Percentiles rank a stretch among this genome's conserved stretches.
phyloP scores from a whole-genome alignment of 2,888 invertebrate genomes.

The Stratiomys singularior region DNA sequence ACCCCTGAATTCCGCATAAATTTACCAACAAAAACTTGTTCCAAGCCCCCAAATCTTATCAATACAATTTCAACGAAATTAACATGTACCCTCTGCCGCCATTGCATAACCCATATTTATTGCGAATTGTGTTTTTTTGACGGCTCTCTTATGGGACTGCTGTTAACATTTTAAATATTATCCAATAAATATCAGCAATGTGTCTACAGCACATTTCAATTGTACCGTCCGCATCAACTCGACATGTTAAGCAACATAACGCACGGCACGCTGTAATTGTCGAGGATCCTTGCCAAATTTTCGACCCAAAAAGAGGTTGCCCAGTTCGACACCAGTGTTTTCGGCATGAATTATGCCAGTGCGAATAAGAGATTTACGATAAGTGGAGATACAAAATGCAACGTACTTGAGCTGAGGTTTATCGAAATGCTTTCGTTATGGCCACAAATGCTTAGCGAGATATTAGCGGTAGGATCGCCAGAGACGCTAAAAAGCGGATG shows the following conservation, averaged over 20 bases:
- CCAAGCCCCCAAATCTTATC: too few species aligned
- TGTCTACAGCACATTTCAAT: too few species aligned
- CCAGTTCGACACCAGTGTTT: background rate
- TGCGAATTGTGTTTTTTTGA: background rate
- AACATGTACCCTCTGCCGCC: background rate
- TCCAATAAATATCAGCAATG: too few species aligned
- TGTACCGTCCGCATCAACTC: too few species aligned
- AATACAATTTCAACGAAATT: background rate
- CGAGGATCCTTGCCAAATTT: constrained; percentile 32
- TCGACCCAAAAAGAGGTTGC: constrained; percentile 20
- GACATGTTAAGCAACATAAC: too few species aligned
- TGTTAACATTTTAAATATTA: too few species aligned
- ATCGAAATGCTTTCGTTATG: constrained; percentile 21
- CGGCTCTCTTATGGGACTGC: background rate
- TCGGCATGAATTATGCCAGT: constrained; percentile 1
- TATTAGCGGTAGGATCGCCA: constrained; percentile 10
- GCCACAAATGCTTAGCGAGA: background rate
- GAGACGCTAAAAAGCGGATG: constrained; percentile 16
- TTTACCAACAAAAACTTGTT: too few species aligned
- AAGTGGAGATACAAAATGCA: background rate
- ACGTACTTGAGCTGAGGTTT: background rate
- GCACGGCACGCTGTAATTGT: background rate
- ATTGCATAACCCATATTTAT: background rate
- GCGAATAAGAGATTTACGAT: background rate
- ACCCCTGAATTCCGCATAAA: too few species aligned